These are phyloP conservation scores for Columba livia DNA, from an alignment of 2,113 vertebrate genomes.

Conservation along the genomic window DNA sequence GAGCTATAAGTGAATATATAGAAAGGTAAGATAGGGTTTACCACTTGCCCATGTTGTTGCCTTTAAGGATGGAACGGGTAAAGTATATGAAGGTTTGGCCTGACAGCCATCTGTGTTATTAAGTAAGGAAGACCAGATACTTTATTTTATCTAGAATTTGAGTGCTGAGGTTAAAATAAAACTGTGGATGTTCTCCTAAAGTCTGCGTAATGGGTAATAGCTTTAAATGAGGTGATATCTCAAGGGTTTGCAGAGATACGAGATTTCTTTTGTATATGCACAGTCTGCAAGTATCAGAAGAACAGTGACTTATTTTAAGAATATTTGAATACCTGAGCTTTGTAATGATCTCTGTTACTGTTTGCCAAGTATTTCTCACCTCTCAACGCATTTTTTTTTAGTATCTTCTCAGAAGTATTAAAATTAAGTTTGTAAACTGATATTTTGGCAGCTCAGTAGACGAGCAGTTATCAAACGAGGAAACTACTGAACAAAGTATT, in stretches of 20 bases:
- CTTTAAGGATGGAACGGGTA: background rate
- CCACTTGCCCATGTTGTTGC: background rate
- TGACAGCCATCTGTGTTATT: background rate
- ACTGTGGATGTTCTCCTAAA: background rate
- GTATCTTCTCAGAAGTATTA: background rate
- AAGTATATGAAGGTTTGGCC: fast-evolving
- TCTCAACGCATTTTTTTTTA: background rate
- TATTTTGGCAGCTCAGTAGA: background rate
- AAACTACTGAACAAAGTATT: background rate
- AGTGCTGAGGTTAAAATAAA: background rate
- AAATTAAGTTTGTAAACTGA: background rate
- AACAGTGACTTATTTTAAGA: background rate
- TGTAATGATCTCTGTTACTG: background rate
- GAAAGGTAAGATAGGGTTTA: background rate
- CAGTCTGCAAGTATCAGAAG: background rate
- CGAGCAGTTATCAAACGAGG: background rate
- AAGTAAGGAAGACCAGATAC: background rate
- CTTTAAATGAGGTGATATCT: background rate
- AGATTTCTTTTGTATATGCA: background rate
- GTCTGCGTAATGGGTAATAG: background rate
- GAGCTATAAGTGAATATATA: background rate
- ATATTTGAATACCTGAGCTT: background rate
- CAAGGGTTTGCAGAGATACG: background rate
- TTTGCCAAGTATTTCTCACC: background rate
- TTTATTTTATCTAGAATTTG: background rate